These are phyloP conservation scores for Lepus oiostolus DNA, from an alignment of 2,797 vertebrate genomes.

Conservation along the genomic window DNA sequence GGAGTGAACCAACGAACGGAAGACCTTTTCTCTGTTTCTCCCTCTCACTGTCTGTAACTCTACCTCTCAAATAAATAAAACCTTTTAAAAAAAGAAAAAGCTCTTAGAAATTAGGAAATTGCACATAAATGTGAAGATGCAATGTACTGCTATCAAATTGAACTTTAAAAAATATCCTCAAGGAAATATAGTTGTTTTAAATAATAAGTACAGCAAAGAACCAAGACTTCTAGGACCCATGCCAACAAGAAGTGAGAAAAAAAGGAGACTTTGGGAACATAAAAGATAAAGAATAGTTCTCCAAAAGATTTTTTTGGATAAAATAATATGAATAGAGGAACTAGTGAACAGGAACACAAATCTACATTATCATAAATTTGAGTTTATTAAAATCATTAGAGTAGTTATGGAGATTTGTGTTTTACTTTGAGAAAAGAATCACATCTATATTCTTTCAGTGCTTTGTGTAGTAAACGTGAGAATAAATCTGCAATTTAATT, in stretches of 20 bases:
- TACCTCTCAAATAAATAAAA: no score
- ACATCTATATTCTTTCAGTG: background rate
- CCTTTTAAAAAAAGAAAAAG: no score
- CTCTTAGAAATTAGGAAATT: constrained; percentile 12
- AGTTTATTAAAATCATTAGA: constrained; percentile 21
- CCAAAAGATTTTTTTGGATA: background rate
- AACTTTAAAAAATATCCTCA: background rate
- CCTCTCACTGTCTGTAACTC: no score
- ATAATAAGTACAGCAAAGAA: background rate
- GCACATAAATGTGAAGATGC: background rate
- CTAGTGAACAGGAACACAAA: background rate
- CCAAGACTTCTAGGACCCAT: background rate
- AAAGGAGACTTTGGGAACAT: background rate
- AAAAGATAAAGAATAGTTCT: background rate
- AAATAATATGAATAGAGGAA: background rate
- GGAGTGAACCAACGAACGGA: no score
- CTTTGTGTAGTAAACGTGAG: background rate
- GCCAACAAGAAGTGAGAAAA: background rate
- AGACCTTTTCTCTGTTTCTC: no score
- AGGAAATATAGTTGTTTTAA: constrained; percentile 47
- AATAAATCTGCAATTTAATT: background rate
- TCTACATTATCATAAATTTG: background rate
- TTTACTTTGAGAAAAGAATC: background rate
- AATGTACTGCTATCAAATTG: background rate
- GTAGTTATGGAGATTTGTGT: constrained; percentile 19